These are phyloP conservation scores for Petrocephalus zakoni DNA, from an alignment of 2,113 vertebrate species.

Conservation along the genomic window DNA sequence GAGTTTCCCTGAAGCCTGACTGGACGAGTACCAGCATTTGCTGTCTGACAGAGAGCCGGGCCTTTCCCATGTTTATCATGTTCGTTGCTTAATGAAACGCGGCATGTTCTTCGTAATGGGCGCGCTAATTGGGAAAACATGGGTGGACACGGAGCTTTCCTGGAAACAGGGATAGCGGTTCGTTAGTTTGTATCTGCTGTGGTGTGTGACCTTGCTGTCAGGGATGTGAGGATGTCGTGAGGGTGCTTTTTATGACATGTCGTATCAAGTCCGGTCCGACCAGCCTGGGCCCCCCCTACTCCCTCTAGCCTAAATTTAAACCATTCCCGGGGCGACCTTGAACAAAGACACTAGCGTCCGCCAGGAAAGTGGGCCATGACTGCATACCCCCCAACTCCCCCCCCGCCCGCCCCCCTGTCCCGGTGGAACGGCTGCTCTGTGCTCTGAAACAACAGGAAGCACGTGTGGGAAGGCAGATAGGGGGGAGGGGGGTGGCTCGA, in stretches of 20 bases:
- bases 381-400: conserved; percentile 36
- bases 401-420: conserved; percentile 23
- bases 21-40: conserved; percentile 26
- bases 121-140: background rate
- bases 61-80: conserved; percentile 9
- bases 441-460: conserved; percentile 86
- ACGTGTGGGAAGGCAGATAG: conserved; percentile 69
- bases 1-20: conserved; percentile 24
- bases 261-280: conserved; percentile 42
- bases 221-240: background rate
- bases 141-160: background rate
- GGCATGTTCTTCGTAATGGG: background rate
- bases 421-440: conserved; percentile 44
- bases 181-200: background rate
- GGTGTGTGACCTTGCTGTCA: background rate
- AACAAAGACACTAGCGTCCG: conserved; percentile 69
- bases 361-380: conserved; percentile 72
- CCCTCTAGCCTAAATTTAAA: conserved; percentile 65
- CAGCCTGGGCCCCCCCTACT: conserved; percentile 29
- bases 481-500: conserved; percentile 33
- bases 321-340: conserved; percentile 66
- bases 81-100: conserved; percentile 39
- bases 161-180: background rate
- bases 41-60: conserved; percentile 28
- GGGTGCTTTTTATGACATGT: conserved; percentile 31